Evolutionary conservation across 1,140 invertebrate genomes (phyloP).

Genomic region (Trachymyrmex septentrionalis): DNA sequence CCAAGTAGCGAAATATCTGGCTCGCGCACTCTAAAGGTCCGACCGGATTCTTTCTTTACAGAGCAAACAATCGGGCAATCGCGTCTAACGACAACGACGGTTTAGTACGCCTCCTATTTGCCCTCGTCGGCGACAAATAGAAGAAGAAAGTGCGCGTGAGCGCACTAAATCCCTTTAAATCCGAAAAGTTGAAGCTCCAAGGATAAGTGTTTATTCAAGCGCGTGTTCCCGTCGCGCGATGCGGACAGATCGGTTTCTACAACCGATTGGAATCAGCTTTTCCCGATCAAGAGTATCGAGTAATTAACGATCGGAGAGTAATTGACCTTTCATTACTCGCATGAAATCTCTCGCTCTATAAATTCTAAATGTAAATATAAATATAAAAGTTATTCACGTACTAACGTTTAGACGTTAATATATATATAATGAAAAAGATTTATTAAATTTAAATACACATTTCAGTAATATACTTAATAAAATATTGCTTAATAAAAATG

Average conservation of each 20-base stretch:
- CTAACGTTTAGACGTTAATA: too few species aligned
- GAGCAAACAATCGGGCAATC: constrained; percentile 49
- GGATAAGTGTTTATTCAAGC: neutral
- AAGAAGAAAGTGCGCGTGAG: constrained; percentile 16
- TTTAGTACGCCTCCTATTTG: constrained; percentile 42
- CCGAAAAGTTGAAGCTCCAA: neutral
- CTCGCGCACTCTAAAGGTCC: constrained; percentile 18
- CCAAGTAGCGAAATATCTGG: constrained; percentile 29
- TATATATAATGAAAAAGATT: too few species aligned
- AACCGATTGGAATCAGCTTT: neutral
- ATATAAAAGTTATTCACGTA: too few species aligned
- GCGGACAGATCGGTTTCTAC: neutral
- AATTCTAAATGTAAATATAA: too few species aligned
- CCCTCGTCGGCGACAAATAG: constrained; percentile 26
- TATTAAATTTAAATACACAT: too few species aligned
- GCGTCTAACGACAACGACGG: constrained; percentile 40
- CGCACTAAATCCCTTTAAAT: neutral
- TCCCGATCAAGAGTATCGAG: neutral
- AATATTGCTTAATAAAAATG: too few species aligned
- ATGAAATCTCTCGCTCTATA: too few species aligned
- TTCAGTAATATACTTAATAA: too few species aligned
- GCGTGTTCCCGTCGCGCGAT: neutral
- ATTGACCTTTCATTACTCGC: neutral
- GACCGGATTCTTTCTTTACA: constrained; percentile 49
- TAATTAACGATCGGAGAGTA: neutral